Evolutionary conservation across 2,888 invertebrate genomes (phyloP).

Genomic region (Euspilapteryx auroguttella): DNA sequence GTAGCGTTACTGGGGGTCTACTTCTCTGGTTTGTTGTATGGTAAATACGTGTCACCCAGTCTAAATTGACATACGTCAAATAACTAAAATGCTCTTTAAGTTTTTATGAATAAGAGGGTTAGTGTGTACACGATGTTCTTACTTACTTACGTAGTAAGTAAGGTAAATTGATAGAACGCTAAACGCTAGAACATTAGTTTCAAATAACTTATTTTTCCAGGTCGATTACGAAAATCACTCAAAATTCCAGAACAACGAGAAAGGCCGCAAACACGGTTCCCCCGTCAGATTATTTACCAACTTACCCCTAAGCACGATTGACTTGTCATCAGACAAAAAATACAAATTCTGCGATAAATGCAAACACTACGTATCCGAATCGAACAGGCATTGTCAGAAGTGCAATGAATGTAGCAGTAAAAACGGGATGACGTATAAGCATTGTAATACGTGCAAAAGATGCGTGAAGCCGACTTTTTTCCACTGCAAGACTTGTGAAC

Average conservation of each 20-base stretch:
- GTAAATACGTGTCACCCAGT: no score
- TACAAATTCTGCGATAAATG: constrained; percentile 79
- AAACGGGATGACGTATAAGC: constrained; percentile 69
- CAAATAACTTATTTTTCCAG: constrained; percentile 38
- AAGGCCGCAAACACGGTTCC: constrained; percentile 74
- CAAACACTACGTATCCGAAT: constrained; percentile 61
- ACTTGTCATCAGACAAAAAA: constrained; percentile 56
- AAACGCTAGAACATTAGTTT: no score
- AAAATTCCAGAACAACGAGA: constrained; percentile 65
- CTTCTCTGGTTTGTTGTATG: no score
- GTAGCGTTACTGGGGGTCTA: no score
- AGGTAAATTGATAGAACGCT: no score
- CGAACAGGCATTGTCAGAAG: constrained; percentile 39
- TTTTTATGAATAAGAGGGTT: no score
- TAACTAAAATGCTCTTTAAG: no score
- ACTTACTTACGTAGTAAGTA: no score
- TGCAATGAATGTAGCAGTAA: constrained; percentile 50
- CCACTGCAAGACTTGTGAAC: constrained; percentile 73
- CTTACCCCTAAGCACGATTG: constrained; percentile 56
- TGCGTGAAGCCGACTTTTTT: constrained; percentile 87
- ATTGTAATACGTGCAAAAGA: constrained; percentile 74
- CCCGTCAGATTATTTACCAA: constrained; percentile 90
- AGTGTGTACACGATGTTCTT: no score
- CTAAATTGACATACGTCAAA: no score
- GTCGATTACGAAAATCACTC: constrained; percentile 81